phyloP scores from a whole-genome alignment of 1,140 invertebrate genomes.

The Aphis gossypii region DNA sequence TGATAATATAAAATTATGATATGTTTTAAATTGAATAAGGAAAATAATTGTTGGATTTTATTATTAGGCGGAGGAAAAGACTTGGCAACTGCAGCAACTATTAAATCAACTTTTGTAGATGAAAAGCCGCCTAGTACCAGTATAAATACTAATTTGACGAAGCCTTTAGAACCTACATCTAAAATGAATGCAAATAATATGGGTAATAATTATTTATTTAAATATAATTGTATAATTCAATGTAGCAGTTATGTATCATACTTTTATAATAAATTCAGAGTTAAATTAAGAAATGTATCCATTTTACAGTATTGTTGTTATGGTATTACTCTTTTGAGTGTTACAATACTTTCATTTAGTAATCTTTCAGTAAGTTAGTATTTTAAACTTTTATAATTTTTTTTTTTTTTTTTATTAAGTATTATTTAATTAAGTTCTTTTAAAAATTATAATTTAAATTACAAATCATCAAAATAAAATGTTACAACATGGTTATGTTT shows the following conservation, averaged over 20 bases:
- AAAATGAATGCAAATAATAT: slow-evolving; percentile 46
- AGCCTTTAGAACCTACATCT: slow-evolving; percentile 15
- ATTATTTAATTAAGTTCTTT: no score
- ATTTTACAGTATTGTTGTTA: no score
- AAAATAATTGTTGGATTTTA: slow-evolving; percentile 55
- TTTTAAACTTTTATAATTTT: no score
- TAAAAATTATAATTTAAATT: no score
- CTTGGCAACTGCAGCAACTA: slow-evolving; percentile 75
- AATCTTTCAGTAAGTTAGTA: no score
- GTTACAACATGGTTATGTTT: no score
- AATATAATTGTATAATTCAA: not conserved
- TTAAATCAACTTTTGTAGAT: slow-evolving; percentile 36
- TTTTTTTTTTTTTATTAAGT: no score
- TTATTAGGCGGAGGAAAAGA: slow-evolving; percentile 79
- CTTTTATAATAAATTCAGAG: not conserved
- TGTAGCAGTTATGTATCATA: not conserved
- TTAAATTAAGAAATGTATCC: not conserved
- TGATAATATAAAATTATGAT: not conserved
- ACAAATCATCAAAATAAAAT: no score
- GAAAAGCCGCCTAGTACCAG: slow-evolving; percentile 36
- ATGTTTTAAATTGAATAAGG: not conserved
- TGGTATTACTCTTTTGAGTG: no score
- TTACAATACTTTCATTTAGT: no score
- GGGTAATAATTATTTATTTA: slow-evolving; percentile 9
- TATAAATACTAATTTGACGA: slow-evolving; percentile 38